Conservation (phyloP, 1,140 invertebrate genomes). For the Cotesia chilonis region DNA sequence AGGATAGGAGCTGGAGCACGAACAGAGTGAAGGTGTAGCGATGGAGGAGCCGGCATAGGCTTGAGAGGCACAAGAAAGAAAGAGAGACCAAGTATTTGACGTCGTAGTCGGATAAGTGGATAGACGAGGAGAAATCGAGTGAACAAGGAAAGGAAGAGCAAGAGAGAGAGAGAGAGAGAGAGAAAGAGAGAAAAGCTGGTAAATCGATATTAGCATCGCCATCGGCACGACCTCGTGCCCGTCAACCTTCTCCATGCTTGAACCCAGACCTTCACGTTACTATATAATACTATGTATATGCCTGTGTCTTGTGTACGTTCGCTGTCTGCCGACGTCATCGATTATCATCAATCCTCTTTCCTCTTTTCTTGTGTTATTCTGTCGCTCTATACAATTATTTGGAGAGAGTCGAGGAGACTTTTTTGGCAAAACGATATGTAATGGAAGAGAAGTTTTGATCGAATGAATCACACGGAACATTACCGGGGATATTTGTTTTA, state of each 20-base stretch:
- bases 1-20: neutral
- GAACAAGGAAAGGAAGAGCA: slow-evolving; percentile 30
- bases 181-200: slow-evolving; percentile 43
- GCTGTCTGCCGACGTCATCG: slow-evolving; percentile 27
- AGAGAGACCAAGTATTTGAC: neutral
- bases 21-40: neutral
- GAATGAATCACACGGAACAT: too few species aligned
- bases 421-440: neutral
- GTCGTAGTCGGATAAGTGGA: slow-evolving; percentile 3
- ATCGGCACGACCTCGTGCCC: slow-evolving; percentile 45
- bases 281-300: too few species aligned
- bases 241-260: slow-evolving; percentile 35
- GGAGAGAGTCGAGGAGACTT: neutral
- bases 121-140: slow-evolving; percentile 13
- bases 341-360: slow-evolving; percentile 45
- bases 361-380: neutral
- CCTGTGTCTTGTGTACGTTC: slow-evolving; percentile 7
- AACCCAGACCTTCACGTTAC: slow-evolving; percentile 42
- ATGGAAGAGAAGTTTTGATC: too few species aligned
- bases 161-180: slow-evolving; percentile 36
- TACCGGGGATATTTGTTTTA: too few species aligned
- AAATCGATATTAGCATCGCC: slow-evolving; percentile 55
- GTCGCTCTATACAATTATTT: neutral
- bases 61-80: neutral
- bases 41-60: neutral